Conservation (phyloP, 1,140 invertebrate genomes). For the Nymphalis io region DNA sequence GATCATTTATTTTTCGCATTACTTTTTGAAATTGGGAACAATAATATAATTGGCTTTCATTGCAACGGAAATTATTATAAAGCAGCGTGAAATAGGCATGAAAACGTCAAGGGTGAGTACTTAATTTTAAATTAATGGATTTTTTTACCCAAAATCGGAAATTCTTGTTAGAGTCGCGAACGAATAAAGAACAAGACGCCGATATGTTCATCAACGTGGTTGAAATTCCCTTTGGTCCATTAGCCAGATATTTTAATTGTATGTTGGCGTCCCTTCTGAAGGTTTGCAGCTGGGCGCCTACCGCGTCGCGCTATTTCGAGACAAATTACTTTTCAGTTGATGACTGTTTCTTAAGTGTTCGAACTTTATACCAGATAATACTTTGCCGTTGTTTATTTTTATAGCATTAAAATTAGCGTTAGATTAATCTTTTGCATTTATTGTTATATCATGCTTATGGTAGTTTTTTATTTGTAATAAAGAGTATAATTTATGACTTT, state of each 20-base stretch:
- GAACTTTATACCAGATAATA: slow-evolving; percentile 38
- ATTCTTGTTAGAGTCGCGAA: slow-evolving; percentile 49
- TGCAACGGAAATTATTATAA: slow-evolving; percentile 18
- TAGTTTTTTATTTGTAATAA: too few species aligned
- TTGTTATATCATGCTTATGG: too few species aligned
- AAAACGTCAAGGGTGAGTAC: slow-evolving; percentile 2
- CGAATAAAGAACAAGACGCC: slow-evolving; percentile 61
- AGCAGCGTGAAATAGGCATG: slow-evolving; percentile 11
- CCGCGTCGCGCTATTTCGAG: slow-evolving; percentile 72
- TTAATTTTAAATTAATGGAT: slow-evolving; percentile 9
- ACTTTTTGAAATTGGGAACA: slow-evolving; percentile 39
- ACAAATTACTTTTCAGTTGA: slow-evolving; percentile 72
- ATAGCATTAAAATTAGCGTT: neutral
- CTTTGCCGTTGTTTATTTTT: slow-evolving; percentile 31
- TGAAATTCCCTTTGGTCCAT: slow-evolving; percentile 72
- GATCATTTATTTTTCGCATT: slow-evolving; percentile 41
- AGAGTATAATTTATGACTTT: too few species aligned
- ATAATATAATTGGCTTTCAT: slow-evolving; percentile 38
- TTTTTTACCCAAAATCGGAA: slow-evolving; percentile 54
- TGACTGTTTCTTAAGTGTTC: slow-evolving; percentile 47
- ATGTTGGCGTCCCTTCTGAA: slow-evolving; percentile 63
- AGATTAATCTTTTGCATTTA: too few species aligned
- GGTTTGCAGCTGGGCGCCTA: slow-evolving; percentile 73
- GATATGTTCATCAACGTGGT: slow-evolving; percentile 77
- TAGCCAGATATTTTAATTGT: slow-evolving; percentile 80